Evolutionary conservation across 2,888 invertebrate genomes (phyloP), one percentile per base, ranked within the genome.

Genomic region (Hypolimnas misippus): DNA sequence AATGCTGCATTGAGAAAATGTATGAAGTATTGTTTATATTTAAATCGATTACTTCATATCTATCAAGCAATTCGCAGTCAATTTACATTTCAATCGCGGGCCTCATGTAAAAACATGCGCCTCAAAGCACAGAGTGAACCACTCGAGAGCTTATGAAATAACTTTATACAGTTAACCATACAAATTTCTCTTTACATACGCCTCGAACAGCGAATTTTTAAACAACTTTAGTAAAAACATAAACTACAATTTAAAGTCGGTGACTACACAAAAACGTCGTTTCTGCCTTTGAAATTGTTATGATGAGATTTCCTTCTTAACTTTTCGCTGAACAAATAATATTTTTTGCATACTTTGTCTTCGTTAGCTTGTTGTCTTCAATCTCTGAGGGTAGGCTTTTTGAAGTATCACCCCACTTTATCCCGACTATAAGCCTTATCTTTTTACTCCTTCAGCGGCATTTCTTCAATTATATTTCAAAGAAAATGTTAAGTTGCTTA

Each of bases 201-300:
- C 35, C 35, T 35, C 35, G 1, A 35, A 35, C 35, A 38, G 35
- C 35, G n/a, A 38, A n/a, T 1, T 49, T 25, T 49, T 25, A 14
- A 25, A 49, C 25, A 29, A 7, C 49, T 29, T 49, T 14, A 2
- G 7, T 14, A n/a, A 7, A 49, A 49, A 29, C 25, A 49, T 21
- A n/a, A 21, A 12, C 44, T 21, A 46, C 5, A n/a, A 46, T 21
- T n/a, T 46, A 46, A 44, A 53, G 42, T 59, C 14, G 17, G 16
- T n/a, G 4, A 14, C 31, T 21, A 25, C 8, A 40, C 12, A 35
- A 60, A 60, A 59, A 14, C n/a, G n/a, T 46, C 33, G 42, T 29
- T 68, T 65, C 50, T 52, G 69, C 64, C 73, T 77, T 75, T 74
- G 73, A 71, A 72, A 73, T 68, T 75, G 65, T 73, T 55, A 55